Base-by-base conservation (phyloP, 2,888 invertebrate genomes). In the Dyspetes luteomarginatus region DNA sequence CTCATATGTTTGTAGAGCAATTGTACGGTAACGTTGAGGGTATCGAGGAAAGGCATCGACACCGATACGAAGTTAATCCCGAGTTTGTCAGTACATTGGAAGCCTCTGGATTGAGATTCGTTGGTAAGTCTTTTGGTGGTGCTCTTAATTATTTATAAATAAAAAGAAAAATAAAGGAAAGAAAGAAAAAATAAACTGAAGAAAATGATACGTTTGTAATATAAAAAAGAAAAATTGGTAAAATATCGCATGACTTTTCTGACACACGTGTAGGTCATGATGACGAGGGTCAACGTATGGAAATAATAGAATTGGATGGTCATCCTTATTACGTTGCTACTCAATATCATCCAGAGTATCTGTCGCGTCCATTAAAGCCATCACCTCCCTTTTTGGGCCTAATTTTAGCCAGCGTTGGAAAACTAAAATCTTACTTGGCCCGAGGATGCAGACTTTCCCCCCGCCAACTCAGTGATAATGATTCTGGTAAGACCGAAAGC, bases 291-390 rank as follows among this genome's bases (percentile, higher is more conserved):
- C 94, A 95, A 74, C 94, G 99, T 28, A 99, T 99, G 99, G 99
- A 99, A 93, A 96, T 99, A 36, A 94, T 98, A 60, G 96, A 97
- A 89, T 93, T 99, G 15, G 95, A 95, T 69, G 94, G 93, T 67
- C 99, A 99, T 93, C 97, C 97, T 0, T 99, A 97, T 92, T 99
- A 97, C 91, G 97, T 99, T 3, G 97, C 97, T 0, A 98, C 98
- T 0, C 99, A 99, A 92, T 99, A 96, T 93, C 99, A 99, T 92
- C 99, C 99, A 0, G 99, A 99, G 92, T 99, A 99, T 91, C 93
- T 98, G 80, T 98, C 98, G 0, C 94, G 98, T 1, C 98, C 98
- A 0, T 92, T 98, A 83, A 95, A 95, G 67, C 98, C 99, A 0
- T 98, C 98, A 22, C 98, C 99, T 2, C 98, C 98, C 4, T 99